Base-by-base conservation (phyloP, 2,113 vertebrate genomes). In the Ameiurus melas region DNA sequence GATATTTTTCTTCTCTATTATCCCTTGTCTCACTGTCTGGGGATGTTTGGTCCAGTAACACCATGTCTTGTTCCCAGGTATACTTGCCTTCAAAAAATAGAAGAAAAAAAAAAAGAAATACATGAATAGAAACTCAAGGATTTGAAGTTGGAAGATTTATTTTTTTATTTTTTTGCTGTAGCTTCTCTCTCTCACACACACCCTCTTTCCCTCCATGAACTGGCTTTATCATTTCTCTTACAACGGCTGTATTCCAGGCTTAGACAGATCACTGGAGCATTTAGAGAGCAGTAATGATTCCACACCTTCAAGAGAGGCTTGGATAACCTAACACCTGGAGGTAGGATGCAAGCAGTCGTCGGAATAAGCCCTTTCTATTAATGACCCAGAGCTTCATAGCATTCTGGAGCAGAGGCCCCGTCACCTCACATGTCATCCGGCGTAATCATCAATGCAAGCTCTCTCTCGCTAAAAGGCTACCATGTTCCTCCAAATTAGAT, bases 231-330 rank as follows among this genome's bases (percentile, higher is more conserved):
- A 55, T 89, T 90, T 90, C 82, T 68, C 85, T 89, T 64, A 86
- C 91, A 92, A 88, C 83, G 89, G 89, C 90, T 88, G 89, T 91
- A 93, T 94, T 94, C 93, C 93, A 93, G 93, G 93, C 92, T 87
- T 92, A 68, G 84, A 88, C 87, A 84, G 90, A 71, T 91, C 92
- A 91, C 85, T 89, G 92, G 89, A 94, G 94, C 94, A 93, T 93
- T 94, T 43, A 93, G 85, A 71, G 85, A 39, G 68, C 89, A 89
- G 89, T 80, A 92, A 90, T 89, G 92, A 94, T 93, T 92, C 89
- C 71, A 91, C 83, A 89, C 88, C 89, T 89, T 83, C 88, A 90
- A 83, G 88, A 91, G 89, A 91, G 82, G 51, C 86, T 84, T 55
- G 14, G 83, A 77, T 88, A 89, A 88, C 89, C 70, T 79, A 81